Evolutionary conservation across 2,113 vertebrate species (phyloP), one percentile per base, ranked within the genome.

Genomic region (Oreotrochilus melanogaster): DNA sequence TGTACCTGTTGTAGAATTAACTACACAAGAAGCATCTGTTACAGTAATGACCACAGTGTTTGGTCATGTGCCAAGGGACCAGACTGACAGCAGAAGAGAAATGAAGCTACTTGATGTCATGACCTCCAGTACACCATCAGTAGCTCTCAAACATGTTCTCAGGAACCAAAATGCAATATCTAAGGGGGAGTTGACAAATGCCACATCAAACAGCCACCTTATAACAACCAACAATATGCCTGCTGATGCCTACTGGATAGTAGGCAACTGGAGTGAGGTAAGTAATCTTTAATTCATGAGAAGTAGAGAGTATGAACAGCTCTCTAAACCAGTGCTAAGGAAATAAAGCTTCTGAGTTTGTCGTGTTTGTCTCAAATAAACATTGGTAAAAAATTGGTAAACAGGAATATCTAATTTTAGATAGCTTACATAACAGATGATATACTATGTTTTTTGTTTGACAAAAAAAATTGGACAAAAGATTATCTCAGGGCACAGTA

Each of bases 211-310:
- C 12, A 96, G 80, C 60, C 96, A 89, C 28, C 18, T 97, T 23
- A 80, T 88, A 88, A 60, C 87, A 78, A 84, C 88, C 70, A 84
- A 64, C 16, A 93, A 61, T 2, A 86, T 96, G 37, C 96, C 48
- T 12, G 79, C 61, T 86, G 96, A 97, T 22, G 75, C 97, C 7
- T 97, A 96, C 94, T 99, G 99, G 99, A 89, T 98, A 72, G 97
- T 98, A 45, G 99, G 99, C 45, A 99, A 99, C 97, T 99, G 97
- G 97, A 97, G 95, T 91, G 91, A 97, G 86, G 97, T 97, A 66
- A 88, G 95, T 81, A 71, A 25, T 15, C 62, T 80, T 73, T 62
- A 86, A 37, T 10, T 80, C 1, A 0, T 66, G 33, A 71, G 18
- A 58, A 73, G 6, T 58, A 11, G 28, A 74, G 31, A 69, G 30